Base-by-base conservation (phyloP, 2,888 invertebrate genomes). In the Agapetus fuscipes region DNA sequence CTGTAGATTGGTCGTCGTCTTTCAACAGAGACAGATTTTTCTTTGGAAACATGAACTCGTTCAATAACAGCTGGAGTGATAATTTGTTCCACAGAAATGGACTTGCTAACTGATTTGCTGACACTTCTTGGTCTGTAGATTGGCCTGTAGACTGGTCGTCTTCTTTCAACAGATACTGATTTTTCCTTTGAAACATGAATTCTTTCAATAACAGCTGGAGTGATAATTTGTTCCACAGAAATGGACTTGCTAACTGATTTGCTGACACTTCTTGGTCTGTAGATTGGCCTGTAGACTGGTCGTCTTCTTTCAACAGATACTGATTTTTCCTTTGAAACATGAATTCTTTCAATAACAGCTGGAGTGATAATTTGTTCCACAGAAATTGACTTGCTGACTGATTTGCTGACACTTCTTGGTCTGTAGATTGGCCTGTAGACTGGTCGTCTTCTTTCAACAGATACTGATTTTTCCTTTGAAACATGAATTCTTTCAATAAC, bases 21-120 rank as follows among this genome's bases (percentile, higher is more conserved):
- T 38, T 42, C 42, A 17, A 24, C 12, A 7, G 42, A 42, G 10
- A 24, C 24, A n/a, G 41, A 41, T 16, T 11, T 11, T 6, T 31
- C 35, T 25, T 9, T 16, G 9, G 20, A 20, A 20, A 20, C 20
- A 20, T 4, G 9, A 4, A 20, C 20, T 20, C 20, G 4, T 9
- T 20, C 5, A 9, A 20, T 20, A 9, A 20, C 20, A 20, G 20
- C 20, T 4, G 20, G 20, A 17, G 16, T 39, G 17, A 26, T 28
- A 10, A 10, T 15, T n/a, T 26, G 35, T 24, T 35, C 40, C 14
- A 35, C 15, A 3, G 35, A 37, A n/a, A 38, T 28, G 3, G 39
- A 39, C 20, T 20, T 20, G 20, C 20, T 20, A 9, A 20, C 12
- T n/a, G n/a, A n/a, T n/a, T n/a, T n/a, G 9, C 20, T 20, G 9